A percentile compares a stretch with the other conserved stretches of the same genome.
phyloP scores from a whole-genome alignment of 2,113 vertebrate genomes.

The Erinaceus europaeus region DNA sequence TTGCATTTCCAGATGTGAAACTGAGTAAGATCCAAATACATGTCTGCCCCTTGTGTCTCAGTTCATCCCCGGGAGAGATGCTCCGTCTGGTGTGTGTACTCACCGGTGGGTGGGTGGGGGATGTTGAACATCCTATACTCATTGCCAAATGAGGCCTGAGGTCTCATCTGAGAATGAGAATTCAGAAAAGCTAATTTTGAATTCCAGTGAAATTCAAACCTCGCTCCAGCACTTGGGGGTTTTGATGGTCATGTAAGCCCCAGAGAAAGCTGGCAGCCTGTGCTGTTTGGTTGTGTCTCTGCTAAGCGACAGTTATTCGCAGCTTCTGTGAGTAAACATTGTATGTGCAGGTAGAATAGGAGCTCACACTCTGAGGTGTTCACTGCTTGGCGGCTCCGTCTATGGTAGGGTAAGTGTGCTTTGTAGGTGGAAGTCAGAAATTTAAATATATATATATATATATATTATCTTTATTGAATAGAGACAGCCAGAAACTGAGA shows the following conservation, averaged over 20 bases:
- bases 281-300: not conserved
- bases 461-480: too few species aligned
- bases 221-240: not conserved
- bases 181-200: not conserved
- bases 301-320: not conserved
- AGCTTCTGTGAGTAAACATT: not conserved
- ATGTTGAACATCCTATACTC: too few species aligned
- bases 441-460: too few species aligned
- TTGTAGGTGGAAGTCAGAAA: not conserved
- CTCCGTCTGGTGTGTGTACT: not conserved
- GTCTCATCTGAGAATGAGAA: not conserved
- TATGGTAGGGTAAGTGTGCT: not conserved
- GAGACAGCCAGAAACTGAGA: too few species aligned
- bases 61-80: not conserved
- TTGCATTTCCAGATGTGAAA: not conserved
- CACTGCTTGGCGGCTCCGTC: not conserved
- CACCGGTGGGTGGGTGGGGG: too few species aligned
- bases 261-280: not conserved
- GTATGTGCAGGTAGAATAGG: not conserved
- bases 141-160: not conserved
- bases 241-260: not conserved
- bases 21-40: not conserved
- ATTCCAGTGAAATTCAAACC: constrained; percentile 22
- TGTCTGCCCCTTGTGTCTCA: not conserved
- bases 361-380: not conserved